phyloP scores from a whole-genome alignment of 2,888 invertebrate species.

The Acanthococcus lagerstroemiae region DNA sequence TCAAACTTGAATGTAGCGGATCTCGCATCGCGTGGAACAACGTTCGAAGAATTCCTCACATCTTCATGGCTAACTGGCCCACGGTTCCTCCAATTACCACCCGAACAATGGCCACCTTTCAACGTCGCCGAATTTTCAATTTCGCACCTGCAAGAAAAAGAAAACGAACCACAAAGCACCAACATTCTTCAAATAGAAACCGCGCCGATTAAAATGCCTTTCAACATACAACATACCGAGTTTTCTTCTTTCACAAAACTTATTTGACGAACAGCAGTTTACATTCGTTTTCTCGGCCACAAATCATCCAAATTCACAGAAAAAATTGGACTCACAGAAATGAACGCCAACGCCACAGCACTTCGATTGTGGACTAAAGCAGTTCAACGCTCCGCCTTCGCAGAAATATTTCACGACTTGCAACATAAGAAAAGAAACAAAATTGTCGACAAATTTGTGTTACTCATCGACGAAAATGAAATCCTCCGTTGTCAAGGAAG shows the following conservation, averaged over 20 bases:
- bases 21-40: neutral
- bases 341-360: neutral
- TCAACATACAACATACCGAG: neutral
- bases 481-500: neutral
- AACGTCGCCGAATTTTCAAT: neutral
- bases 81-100: neutral
- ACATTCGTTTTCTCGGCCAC: neutral
- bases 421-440: neutral
- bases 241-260: neutral
- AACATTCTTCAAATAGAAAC: neutral
- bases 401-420: neutral
- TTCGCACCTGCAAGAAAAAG: neutral
- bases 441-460: neutral
- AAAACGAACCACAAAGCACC: neutral
- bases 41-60: neutral
- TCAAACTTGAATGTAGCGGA: neutral
- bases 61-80: neutral
- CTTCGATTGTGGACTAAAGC: neutral
- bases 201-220: neutral
- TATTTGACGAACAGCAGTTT: neutral
- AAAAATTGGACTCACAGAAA: neutral
- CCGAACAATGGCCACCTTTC: neutral
- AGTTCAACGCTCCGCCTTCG: neutral
- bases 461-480: neutral
- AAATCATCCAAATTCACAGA: neutral